These are phyloP conservation scores for Genyomyrus donnyi DNA, from an alignment of 2,113 vertebrate species.

Conservation along the genomic window DNA sequence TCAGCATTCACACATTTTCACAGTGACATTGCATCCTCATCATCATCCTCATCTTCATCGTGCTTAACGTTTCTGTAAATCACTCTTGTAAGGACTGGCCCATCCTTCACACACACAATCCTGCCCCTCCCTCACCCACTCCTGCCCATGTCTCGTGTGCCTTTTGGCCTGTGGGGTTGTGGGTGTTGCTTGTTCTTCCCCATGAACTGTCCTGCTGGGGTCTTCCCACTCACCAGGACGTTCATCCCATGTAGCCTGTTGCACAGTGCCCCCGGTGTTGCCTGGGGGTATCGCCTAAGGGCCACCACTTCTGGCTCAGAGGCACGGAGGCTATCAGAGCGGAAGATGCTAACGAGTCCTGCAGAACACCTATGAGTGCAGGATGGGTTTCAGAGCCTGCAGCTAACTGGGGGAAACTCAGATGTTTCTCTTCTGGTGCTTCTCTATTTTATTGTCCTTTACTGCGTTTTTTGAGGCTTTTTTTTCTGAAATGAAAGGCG, in stretches of 20 bases:
- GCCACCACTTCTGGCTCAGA: too few species aligned
- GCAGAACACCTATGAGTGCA: neutral
- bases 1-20: neutral
- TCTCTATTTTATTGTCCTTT: neutral
- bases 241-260: neutral
- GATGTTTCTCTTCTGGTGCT: neutral
- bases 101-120: neutral
- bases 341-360: slow-evolving; percentile 2
- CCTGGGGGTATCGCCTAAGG: neutral
- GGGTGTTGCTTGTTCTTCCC: neutral
- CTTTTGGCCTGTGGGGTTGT: neutral
- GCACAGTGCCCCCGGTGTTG: neutral
- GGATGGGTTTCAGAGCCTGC: neutral
- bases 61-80: neutral
- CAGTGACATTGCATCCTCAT: too few species aligned
- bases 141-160: neutral
- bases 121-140: neutral
- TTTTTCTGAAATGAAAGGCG: neutral
- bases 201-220: neutral
- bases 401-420: neutral
- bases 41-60: neutral
- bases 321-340: neutral
- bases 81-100: neutral
- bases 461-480: neutral
- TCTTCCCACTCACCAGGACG: neutral